phyloP scores from a whole-genome alignment of 2,888 invertebrate genomes.

The Lomographa bimaculata region DNA sequence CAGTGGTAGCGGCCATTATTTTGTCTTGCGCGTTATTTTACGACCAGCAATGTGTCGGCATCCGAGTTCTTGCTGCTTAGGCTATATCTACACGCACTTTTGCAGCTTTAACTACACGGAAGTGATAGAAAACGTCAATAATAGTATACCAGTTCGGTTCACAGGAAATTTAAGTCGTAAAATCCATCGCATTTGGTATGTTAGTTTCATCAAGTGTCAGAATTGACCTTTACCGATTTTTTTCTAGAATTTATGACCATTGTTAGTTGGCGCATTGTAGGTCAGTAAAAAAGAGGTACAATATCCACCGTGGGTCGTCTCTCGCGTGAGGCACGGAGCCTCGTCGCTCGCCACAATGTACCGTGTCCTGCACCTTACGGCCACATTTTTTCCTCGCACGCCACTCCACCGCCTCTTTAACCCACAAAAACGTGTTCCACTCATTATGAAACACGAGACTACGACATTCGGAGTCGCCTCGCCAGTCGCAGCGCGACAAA shows the following conservation, averaged over 20 bases:
- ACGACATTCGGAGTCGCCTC: constrained; percentile 71
- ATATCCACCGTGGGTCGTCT: neutral
- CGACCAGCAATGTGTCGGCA: constrained; percentile 35
- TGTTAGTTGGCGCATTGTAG: neutral
- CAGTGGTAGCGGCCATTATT: constrained; percentile 63
- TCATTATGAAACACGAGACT: constrained; percentile 81
- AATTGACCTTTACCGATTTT: neutral
- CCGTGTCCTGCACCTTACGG: constrained; percentile 4
- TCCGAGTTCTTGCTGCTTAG: constrained; percentile 25
- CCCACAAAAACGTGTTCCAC: constrained; percentile 73
- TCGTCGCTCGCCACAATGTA: neutral
- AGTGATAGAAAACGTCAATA: too few relatives aligned
- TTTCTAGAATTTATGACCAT: constrained; percentile 1
- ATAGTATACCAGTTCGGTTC: too few relatives aligned
- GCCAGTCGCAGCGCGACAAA: constrained; percentile 55
- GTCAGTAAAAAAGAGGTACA: constrained; percentile 1
- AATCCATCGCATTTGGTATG: too few relatives aligned
- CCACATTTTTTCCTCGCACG: constrained; percentile 29
- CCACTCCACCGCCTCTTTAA: constrained; percentile 61
- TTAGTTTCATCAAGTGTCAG: neutral
- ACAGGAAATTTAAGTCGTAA: too few relatives aligned
- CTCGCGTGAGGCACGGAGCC: constrained; percentile 10
- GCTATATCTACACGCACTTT: constrained; percentile 19
- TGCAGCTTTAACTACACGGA: too few relatives aligned
- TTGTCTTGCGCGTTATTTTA: constrained; percentile 48